phyloP scores from a whole-genome alignment of 2,888 invertebrate genomes.

The Myathropa florea region DNA sequence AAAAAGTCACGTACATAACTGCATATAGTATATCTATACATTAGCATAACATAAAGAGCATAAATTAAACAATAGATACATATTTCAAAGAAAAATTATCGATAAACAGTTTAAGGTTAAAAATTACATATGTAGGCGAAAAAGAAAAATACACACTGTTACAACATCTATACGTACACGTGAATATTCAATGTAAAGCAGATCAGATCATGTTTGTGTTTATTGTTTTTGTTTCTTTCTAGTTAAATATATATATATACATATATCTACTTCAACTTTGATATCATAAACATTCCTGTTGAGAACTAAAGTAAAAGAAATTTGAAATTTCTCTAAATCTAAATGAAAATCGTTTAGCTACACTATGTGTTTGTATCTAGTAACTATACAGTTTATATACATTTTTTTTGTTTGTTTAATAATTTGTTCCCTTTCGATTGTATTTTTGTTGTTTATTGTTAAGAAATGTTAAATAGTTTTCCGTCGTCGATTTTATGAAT shows the following conservation, averaged over 20 bases:
- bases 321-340: constrained; percentile 61
- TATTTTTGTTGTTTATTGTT: constrained; percentile 64
- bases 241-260: constrained; percentile 53
- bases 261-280: constrained; percentile 15
- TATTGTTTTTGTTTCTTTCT: constrained; percentile 33
- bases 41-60: constrained; percentile 35
- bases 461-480: constrained; percentile 47
- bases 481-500: constrained; percentile 3
- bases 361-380: constrained; percentile 48
- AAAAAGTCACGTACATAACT: constrained; percentile 55
- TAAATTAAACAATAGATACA: constrained; percentile 43
- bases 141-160: constrained; percentile 43
- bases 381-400: constrained; percentile 30
- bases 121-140: constrained; percentile 51
- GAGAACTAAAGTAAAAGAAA: constrained; percentile 52
- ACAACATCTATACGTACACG: constrained; percentile 31
- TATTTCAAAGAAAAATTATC: constrained; percentile 34
- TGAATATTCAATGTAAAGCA: constrained; percentile 57
- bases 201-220: constrained; percentile 54
- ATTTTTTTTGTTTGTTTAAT: constrained; percentile 20
- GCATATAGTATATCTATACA: constrained; percentile 38
- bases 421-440: constrained; percentile 21
- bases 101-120: constrained; percentile 9
- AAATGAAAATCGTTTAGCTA: constrained; percentile 21
- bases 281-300: constrained; percentile 70